Conservation (phyloP, 2,113 vertebrate species). For the Ophiodon elongatus region DNA sequence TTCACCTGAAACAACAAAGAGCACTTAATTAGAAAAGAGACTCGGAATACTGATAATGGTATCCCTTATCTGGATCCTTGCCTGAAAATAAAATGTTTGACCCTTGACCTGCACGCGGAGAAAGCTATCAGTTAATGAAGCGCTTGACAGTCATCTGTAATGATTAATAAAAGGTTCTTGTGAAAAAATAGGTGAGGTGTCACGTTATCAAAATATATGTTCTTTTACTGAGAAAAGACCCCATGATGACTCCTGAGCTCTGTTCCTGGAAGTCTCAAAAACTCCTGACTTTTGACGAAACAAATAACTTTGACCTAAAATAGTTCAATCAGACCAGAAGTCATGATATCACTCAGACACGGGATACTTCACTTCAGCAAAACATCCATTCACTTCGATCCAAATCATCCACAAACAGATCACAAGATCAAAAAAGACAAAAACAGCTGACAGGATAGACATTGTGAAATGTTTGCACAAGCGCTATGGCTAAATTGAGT, state of each 20-base stretch:
- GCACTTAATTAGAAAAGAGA: slow-evolving; percentile 56
- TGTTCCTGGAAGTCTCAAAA: not conserved
- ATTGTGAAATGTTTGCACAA: slow-evolving; percentile 36
- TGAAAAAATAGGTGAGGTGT: not conserved
- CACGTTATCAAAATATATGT: slow-evolving; percentile 7
- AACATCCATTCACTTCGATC: slow-evolving; percentile 37
- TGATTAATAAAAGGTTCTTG: slow-evolving; percentile 21
- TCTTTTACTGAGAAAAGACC: not conserved
- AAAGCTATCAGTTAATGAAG: slow-evolving; percentile 41
- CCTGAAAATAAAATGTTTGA: slow-evolving; percentile 37
- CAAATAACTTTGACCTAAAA: not conserved
- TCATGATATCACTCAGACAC: not conserved
- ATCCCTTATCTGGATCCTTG: slow-evolving; percentile 25
- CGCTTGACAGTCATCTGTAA: slow-evolving; percentile 3
- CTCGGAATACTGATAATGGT: not conserved
- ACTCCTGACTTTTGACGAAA: not conserved
- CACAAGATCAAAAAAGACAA: slow-evolving; percentile 23
- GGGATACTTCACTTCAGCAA: slow-evolving; percentile 26
- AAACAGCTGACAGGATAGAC: slow-evolving; percentile 46
- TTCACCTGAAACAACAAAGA: slow-evolving; percentile 86
- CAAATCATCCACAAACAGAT: slow-evolving; percentile 17
- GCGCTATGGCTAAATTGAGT: not conserved
- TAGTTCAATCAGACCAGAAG: slow-evolving; percentile 6
- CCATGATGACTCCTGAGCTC: slow-evolving; percentile 9
- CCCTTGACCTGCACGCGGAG: slow-evolving; percentile 33